These are phyloP conservation scores for Epinephelus moara DNA, from an alignment of 2,113 vertebrate species.

Conservation along the genomic window DNA sequence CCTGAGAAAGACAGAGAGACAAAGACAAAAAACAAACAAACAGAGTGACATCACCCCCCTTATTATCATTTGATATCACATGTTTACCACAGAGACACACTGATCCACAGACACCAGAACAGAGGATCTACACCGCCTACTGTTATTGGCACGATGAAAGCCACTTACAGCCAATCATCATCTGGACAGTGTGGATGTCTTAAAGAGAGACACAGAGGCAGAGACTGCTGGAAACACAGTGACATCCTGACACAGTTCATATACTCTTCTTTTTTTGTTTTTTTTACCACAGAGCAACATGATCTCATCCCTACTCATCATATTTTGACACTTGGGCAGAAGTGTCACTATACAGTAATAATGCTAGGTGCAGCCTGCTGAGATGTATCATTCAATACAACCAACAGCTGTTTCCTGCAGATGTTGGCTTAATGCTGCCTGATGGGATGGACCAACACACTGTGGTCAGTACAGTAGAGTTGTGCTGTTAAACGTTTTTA, in stretches of 20 bases:
- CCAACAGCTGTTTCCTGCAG: neutral
- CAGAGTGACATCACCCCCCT: neutral
- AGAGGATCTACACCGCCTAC: constrained; percentile 1
- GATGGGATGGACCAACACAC: neutral
- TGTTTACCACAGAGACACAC: neutral
- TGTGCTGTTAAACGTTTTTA: no score
- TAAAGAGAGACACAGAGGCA: neutral
- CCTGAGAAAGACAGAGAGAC: no score
- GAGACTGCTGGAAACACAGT: constrained; percentile 10
- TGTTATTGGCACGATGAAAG: neutral
- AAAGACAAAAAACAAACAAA: no score
- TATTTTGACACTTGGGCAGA: no score
- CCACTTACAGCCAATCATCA: neutral
- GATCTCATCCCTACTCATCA: no score
- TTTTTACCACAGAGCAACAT: no score
- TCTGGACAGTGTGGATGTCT: neutral
- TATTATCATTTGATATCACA: neutral
- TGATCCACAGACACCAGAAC: neutral
- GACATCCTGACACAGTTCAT: no score
- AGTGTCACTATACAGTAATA: no score
- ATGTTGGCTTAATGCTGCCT: neutral
- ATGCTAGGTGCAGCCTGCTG: no score
- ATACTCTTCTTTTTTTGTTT: no score
- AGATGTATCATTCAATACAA: no score
- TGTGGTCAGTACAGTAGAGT: neutral